These are phyloP conservation scores for Keiferia lycopersicella DNA, from an alignment of 2,888 invertebrate species.

Conservation along the genomic window DNA sequence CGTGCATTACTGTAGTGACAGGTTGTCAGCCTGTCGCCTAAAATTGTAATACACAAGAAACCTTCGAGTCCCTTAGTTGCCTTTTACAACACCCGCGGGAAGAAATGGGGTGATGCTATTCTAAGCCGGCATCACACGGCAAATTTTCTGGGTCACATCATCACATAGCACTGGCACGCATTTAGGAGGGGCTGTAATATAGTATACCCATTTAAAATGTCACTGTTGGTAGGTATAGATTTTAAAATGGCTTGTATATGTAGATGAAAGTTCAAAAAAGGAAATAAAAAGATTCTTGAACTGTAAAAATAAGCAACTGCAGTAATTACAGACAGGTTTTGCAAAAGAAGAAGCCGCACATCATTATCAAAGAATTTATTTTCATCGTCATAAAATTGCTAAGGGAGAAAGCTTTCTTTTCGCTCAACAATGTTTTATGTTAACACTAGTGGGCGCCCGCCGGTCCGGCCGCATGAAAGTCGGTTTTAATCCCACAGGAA, in stretches of 20 bases:
- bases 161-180: not conserved
- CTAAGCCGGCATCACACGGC: no score
- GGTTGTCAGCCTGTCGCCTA: no score
- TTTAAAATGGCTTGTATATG: not conserved
- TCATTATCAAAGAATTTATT: slow-evolving; percentile 11
- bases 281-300: not conserved
- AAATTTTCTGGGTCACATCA: slow-evolving; percentile 3
- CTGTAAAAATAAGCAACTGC: slow-evolving; percentile 32
- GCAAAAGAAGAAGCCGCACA: not conserved
- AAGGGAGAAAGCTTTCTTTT: slow-evolving; percentile 13
- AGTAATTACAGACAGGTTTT: not conserved
- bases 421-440: slow-evolving; percentile 15
- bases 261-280: not conserved
- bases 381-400: slow-evolving; percentile 7
- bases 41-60: no score
- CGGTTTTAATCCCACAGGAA: no score
- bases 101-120: no score
- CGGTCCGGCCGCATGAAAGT: no score
- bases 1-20: no score
- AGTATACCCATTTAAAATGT: not conserved
- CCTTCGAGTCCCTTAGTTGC: no score
- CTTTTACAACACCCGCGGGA: no score
- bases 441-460: no score
- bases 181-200: slow-evolving; percentile 21
- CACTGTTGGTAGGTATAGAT: not conserved